These are phyloP conservation scores for Darevskia nairensis DNA, from an alignment of 2,797 vertebrate genomes.

Conservation along the genomic window DNA sequence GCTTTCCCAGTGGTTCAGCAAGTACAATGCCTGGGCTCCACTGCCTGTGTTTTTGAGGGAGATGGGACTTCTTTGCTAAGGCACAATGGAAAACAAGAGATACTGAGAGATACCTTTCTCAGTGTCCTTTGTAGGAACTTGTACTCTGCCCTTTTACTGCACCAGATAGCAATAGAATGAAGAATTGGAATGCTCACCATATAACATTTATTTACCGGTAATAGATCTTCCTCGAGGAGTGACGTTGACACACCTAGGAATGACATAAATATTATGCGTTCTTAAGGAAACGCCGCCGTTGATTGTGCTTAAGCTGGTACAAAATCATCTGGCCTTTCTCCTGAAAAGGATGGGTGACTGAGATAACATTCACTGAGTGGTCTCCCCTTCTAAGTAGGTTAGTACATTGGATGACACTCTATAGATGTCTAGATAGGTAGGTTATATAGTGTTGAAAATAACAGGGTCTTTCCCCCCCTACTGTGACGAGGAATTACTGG, in stretches of 20 bases:
- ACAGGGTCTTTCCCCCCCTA: background rate
- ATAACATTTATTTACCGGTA: background rate
- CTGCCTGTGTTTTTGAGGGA: background rate
- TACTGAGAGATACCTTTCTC: background rate
- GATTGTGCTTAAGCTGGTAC: background rate
- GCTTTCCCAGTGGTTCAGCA: background rate
- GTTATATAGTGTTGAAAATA: background rate
- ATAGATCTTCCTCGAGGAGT: background rate
- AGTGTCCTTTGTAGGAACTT: background rate
- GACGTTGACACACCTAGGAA: background rate
- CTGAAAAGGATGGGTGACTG: background rate
- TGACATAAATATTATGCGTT: background rate
- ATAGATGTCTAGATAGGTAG: background rate
- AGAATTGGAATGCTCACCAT: background rate
- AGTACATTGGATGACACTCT: background rate
- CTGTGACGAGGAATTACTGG: background rate
- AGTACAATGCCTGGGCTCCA: background rate
- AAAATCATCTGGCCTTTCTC: background rate
- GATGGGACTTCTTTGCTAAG: too few relatives aligned
- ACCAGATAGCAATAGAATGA: background rate
- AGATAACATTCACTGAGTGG: background rate
- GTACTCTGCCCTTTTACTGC: conserved; percentile 1
- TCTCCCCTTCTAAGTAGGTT: background rate
- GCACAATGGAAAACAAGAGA: too few relatives aligned
- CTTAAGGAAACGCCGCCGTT: background rate